These are phyloP conservation scores for Coleophora flavipennella DNA, from an alignment of 2,888 invertebrate genomes.

Conservation along the genomic window DNA sequence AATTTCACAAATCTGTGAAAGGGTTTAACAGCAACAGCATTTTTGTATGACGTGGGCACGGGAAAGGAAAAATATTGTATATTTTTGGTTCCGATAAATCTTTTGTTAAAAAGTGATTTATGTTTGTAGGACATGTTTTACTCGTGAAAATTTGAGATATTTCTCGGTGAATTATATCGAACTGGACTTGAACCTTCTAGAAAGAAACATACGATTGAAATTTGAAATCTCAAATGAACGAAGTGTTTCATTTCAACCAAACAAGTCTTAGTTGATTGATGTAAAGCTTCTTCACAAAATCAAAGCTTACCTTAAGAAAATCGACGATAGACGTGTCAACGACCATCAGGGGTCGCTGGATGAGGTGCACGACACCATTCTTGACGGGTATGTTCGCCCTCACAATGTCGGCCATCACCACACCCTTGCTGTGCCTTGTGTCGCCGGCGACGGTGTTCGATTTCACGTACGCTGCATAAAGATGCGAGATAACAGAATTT, in stretches of 20 bases:
- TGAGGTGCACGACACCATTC: constrained; percentile 94
- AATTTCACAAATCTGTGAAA: too few relatives aligned
- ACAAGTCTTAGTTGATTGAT: too few relatives aligned
- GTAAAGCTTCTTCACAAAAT: not conserved
- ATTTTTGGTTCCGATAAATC: too few relatives aligned
- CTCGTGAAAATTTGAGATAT: too few relatives aligned
- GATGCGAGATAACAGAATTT: constrained; percentile 16
- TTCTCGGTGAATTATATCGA: too few relatives aligned
- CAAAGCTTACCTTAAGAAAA: constrained; percentile 80
- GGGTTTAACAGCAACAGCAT: too few relatives aligned
- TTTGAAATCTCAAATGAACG: too few relatives aligned
- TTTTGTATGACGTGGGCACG: too few relatives aligned
- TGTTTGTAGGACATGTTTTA: not conserved
- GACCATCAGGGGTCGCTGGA: constrained; percentile 92
- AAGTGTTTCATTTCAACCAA: too few relatives aligned
- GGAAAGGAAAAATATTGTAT: too few relatives aligned
- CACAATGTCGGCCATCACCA: constrained; percentile 90
- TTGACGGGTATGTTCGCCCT: constrained; percentile 92
- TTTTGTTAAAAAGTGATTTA: constrained; percentile 7
- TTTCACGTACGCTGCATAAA: constrained; percentile 81
- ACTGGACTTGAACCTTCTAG: too few relatives aligned
- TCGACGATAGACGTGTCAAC: constrained; percentile 90
- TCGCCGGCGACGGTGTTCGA: constrained; percentile 88
- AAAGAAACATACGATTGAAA: too few relatives aligned
- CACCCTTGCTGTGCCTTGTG: constrained; percentile 83